Evolutionary conservation across 2,888 invertebrate genomes (phyloP), one percentile per base, ranked within the genome.

Genomic region (Druceiella hillmani): DNA sequence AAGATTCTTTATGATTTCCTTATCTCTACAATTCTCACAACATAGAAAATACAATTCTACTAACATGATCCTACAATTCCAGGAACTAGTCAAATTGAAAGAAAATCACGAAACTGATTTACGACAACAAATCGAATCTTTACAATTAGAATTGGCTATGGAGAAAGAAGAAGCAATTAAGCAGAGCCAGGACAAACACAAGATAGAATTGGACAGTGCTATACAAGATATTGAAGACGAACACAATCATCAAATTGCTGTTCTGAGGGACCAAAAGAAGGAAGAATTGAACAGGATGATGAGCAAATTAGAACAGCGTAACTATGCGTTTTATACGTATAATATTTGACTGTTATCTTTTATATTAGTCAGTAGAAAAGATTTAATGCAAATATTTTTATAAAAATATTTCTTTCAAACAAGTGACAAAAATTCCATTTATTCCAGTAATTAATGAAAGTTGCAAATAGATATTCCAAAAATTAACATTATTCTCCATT

Each of bases 191-290:
- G 35, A 27, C 2, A 55, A 58, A 29, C 36, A 63, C 36, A 57
- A 56, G 51, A 57, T 66, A 51, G 58, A 74, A 55, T 57, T 74
- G 50, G 62, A 74, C 47, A 55, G 63, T 16, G 69, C 69, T 47
- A 54, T 78, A 25, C 69, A 66, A 6, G 64, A 67, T 36, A 58
- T 78, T 5, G 74, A 77, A 14, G 70, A 61, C 40, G 75, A 77
- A 16, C 66, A 73, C 37, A 67, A 67, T 20, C 51, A 51, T 1
- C 61, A 60, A 16, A 55, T 72, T 45, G 57, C 58, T 13, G 55
- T 56, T 6, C 7, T 27, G 4, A 12, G n/a, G 6, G 12, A 27
- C 12, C 13, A 27, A 9, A 27, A 27, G 2, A 38, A 65, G 6
- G 56, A 57, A 9, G 58, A 59, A 34, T 59, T 54, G 20, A 51